A percentile compares a stretch with the other conserved stretches of the same genome.
Evolutionary conservation across 2,888 invertebrate genomes (phyloP).

Genomic region (Epsilonema sp.): DNA sequence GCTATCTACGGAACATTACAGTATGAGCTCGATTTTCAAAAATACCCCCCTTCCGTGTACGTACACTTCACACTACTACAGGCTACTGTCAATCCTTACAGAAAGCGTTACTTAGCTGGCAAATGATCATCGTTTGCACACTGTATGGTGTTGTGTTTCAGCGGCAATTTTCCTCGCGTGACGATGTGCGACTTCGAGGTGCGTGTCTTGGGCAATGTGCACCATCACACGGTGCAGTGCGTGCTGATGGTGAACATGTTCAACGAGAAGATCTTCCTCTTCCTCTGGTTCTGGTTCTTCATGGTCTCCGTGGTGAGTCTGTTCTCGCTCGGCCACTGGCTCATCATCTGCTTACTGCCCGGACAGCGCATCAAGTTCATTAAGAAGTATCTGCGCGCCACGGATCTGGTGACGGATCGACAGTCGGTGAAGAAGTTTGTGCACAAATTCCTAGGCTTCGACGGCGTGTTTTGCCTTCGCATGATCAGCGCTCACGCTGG

Average conservation of each 20-base stretch:
- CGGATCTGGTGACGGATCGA: constrained; percentile 28
- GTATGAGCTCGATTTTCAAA: too few species aligned
- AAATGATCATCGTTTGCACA: too few species aligned
- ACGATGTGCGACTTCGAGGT: constrained; percentile 33
- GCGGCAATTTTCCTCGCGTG: constrained; percentile 30
- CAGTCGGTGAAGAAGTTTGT: constrained; percentile 29
- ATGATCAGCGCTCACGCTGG: constrained; percentile 30
- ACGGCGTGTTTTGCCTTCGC: constrained; percentile 28
- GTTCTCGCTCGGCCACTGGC: constrained; percentile 26
- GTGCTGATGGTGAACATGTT: constrained; percentile 15
- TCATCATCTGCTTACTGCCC: constrained; percentile 25
- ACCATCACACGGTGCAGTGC: constrained; percentile 30
- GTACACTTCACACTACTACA: too few species aligned
- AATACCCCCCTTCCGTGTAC: too few species aligned
- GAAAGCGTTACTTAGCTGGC: too few species aligned
- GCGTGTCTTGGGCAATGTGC: constrained; percentile 32
- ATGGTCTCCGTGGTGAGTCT: constrained; percentile 27
- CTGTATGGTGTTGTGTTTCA: too few species aligned
- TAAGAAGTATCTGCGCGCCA: constrained; percentile 26
- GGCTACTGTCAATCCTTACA: too few species aligned
- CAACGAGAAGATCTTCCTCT: constrained; percentile 26
- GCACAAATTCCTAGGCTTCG: constrained; percentile 28
- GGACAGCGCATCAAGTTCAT: constrained; percentile 30
- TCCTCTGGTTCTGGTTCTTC: constrained; percentile 28
- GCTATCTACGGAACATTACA: too few species aligned